A percentile compares a stretch with the other conserved stretches of the same genome.
phyloP scores from a whole-genome alignment of 1,140 invertebrate genomes.

The Atta colombica region DNA sequence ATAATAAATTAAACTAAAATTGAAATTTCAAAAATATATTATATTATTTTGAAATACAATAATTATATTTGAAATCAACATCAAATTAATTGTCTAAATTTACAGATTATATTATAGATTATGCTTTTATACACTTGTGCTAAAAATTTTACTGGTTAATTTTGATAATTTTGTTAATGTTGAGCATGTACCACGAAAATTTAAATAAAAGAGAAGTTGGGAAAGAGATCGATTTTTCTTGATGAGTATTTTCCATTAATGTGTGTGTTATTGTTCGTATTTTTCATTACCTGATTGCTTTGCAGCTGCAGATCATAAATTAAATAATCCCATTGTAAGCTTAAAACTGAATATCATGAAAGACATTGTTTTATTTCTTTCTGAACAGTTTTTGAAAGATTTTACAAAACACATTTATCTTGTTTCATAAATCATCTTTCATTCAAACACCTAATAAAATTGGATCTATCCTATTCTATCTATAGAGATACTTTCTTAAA shows the following conservation, averaged over 20 bases:
- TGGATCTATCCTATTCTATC: not conserved
- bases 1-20: no score
- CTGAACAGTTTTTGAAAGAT: not conserved
- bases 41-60: not conserved
- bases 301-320: constrained; percentile 11
- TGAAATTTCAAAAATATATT: not conserved
- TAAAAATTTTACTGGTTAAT: not conserved
- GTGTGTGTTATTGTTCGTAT: not conserved
- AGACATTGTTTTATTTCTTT: not conserved
- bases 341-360: constrained; percentile 3
- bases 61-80: not conserved
- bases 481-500: not conserved
- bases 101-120: not conserved
- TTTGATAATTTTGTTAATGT: not conserved
- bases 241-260: not conserved
- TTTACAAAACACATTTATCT: not conserved
- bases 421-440: not conserved
- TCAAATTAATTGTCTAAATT: constrained; percentile 5
- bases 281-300: constrained; percentile 32
- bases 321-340: constrained; percentile 3
- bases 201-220: not conserved
- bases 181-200: not conserved
- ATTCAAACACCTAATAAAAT: not conserved
- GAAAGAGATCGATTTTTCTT: not conserved
- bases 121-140: not conserved